Evolutionary conservation across 2,797 vertebrate genomes (phyloP).

Genomic region (Sparus aurata): DNA sequence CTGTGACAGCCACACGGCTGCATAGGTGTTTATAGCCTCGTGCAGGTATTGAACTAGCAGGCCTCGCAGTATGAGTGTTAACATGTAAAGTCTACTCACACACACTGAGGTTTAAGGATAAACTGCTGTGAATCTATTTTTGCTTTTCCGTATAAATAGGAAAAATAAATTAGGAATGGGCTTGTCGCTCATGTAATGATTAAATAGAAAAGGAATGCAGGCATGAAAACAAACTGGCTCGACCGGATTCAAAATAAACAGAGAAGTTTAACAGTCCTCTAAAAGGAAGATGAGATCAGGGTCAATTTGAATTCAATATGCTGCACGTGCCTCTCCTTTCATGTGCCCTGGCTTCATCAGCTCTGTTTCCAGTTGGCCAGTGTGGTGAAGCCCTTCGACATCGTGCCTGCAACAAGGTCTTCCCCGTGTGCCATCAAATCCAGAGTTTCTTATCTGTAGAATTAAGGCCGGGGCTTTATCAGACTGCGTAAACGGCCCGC

Average conservation of each 20-base stretch:
- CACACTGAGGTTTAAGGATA: not conserved
- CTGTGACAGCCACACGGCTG: not conserved
- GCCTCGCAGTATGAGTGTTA: too few species aligned
- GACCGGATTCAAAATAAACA: slow-evolving; percentile 18
- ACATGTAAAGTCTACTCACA: not conserved
- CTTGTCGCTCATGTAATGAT: not conserved
- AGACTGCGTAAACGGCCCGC: slow-evolving; percentile 14
- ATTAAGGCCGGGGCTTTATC: slow-evolving; percentile 37
- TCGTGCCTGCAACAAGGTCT: slow-evolving; percentile 21
- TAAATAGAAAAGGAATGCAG: not conserved
- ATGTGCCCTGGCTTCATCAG: slow-evolving; percentile 2
- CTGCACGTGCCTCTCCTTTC: slow-evolving; percentile 5
- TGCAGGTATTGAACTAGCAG: not conserved
- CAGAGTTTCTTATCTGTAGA: slow-evolving; percentile 41
- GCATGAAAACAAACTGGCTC: not conserved
- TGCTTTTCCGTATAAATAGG: slow-evolving; percentile 8
- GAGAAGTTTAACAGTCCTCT: slow-evolving; percentile 14
- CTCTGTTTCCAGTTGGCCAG: slow-evolving; percentile 16
- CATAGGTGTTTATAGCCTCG: slow-evolving; percentile 17
- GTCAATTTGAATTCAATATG: slow-evolving; percentile 25
- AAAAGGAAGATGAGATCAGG: slow-evolving; percentile 45
- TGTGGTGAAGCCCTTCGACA: slow-evolving; percentile 5
- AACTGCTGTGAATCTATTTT: not conserved
- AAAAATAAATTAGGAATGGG: not conserved
- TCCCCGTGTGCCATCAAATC: slow-evolving; percentile 15